Evolutionary conservation across 2,113 vertebrate species (phyloP), one percentile per base, ranked within the genome.

Genomic region (Diphyllodes magnificus): DNA sequence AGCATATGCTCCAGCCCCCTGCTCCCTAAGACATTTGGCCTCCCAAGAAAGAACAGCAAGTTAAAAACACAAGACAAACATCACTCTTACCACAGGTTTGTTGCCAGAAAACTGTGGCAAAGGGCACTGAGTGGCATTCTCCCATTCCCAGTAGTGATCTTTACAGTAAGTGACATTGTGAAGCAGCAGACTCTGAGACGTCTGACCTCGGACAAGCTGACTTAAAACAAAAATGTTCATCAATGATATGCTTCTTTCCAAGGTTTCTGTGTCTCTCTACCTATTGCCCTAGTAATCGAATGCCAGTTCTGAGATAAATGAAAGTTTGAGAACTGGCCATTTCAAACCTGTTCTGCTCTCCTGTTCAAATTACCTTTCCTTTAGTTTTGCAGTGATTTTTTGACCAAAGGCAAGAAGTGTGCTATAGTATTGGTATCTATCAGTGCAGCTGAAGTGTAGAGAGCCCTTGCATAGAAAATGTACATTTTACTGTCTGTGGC

Each of bases 91-190:
- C 97, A 79, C 96, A 50, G 98, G 98, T 90, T 97, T 96, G 77
- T 97, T 98, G 84, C 98, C 98, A 28, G 98, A 97, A 96, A 98
- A 98, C 68, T 98, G 96, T 13, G 98, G 98, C 69, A 97, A 47
- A 6, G 98, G 98, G 68, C 98, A 98, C 37, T 73, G 96, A 60
- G 94, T 68, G 18, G 53, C 7, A 0, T 94, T 92, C 72, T 97
- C 96, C 98, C 98, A 98, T 63, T 98, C 97, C 17, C 73, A 71
- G 13, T 97, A 97, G 84, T 42, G 98, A 78, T 98, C 97, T 86
- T 97, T 98, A 35, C 98, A 98, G 91, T 98, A 97, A 44, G 97
- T 97, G 82, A 94, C 69, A 18, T 98, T 98, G 95, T 98, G 98
- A 23, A 96, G 77, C 78, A 45, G 69, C 40, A 98, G 95, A 76